Conservation (phyloP, 1,140 invertebrate genomes). For the Drosophila nannoptera region DNA sequence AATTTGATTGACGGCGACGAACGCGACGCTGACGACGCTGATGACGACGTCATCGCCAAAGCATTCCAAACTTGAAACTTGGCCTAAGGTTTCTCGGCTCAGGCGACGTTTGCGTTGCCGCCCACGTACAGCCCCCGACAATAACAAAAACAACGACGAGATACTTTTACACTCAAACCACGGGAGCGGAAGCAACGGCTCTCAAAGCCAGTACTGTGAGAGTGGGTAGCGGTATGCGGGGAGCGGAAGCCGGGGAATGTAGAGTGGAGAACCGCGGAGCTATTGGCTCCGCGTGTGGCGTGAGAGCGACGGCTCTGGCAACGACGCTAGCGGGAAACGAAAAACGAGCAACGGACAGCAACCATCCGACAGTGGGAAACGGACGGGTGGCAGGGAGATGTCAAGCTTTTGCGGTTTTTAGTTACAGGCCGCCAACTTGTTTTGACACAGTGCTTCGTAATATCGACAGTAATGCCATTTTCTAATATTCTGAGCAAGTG, state of each 20-base stretch:
- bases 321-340: not conserved
- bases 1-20: conserved; percentile 62
- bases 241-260: conserved; percentile 14
- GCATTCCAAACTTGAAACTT: conserved; percentile 67
- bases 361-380: no score
- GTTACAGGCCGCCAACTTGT: conserved; percentile 64
- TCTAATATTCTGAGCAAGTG: not conserved
- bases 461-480: not conserved
- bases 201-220: conserved; percentile 37
- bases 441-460: conserved; percentile 49
- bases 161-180: conserved; percentile 63
- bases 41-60: conserved; percentile 68
- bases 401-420: conserved; percentile 74
- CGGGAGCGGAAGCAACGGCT: conserved; percentile 71
- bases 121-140: conserved; percentile 55
- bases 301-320: conserved; percentile 33
- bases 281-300: conserved; percentile 20
- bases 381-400: conserved; percentile 30
- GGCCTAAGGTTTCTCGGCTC: conserved; percentile 52
- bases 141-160: conserved; percentile 36
- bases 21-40: conserved; percentile 24
- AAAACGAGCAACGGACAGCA: no score
- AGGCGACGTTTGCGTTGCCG: conserved; percentile 50
- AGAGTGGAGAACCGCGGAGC: conserved; percentile 7
- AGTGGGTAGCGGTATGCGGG: not conserved